phyloP scores from a whole-genome alignment of 2,797 vertebrate species.

The Rhinella marina region DNA sequence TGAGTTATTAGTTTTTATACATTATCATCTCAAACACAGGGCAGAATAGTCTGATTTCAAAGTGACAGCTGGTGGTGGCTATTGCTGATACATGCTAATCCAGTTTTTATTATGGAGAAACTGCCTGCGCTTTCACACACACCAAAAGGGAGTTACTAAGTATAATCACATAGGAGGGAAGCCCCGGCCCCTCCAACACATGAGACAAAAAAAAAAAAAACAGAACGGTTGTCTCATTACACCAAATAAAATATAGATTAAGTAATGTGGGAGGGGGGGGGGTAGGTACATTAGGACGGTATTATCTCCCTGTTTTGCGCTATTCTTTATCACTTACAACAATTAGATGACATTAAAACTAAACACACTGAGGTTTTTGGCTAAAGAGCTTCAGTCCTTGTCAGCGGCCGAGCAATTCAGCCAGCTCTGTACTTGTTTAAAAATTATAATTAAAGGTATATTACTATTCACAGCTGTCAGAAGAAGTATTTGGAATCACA shows the following conservation, averaged over 20 bases:
- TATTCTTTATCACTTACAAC: conserved; percentile 46
- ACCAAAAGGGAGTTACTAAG: conserved; percentile 83
- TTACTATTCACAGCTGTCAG: not conserved
- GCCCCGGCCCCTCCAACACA: conserved; percentile 71
- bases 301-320: conserved; percentile 44
- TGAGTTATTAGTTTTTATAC: conserved; percentile 87
- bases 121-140: conserved; percentile 85
- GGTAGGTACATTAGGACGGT: conserved; percentile 68
- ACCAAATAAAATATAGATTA: conserved; percentile 74
- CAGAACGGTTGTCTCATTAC: conserved; percentile 75
- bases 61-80: conserved; percentile 96
- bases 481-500: too few species aligned
- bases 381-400: conserved; percentile 9
- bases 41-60: conserved; percentile 90
- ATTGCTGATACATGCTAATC: conserved; percentile 96
- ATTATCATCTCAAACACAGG: conserved; percentile 84
- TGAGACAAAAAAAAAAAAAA: conserved; percentile 70
- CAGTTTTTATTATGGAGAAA: conserved; percentile 99
- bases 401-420: not conserved
- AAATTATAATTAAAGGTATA: not conserved
- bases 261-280: conserved; percentile 63
- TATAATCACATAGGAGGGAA: conserved; percentile 79
- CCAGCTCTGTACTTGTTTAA: not conserved
- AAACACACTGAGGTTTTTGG: conserved; percentile 26
- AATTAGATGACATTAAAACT: conserved; percentile 42